Evolutionary conservation across 2,888 invertebrate species (phyloP).

Genomic region (Trisateles emortualis): DNA sequence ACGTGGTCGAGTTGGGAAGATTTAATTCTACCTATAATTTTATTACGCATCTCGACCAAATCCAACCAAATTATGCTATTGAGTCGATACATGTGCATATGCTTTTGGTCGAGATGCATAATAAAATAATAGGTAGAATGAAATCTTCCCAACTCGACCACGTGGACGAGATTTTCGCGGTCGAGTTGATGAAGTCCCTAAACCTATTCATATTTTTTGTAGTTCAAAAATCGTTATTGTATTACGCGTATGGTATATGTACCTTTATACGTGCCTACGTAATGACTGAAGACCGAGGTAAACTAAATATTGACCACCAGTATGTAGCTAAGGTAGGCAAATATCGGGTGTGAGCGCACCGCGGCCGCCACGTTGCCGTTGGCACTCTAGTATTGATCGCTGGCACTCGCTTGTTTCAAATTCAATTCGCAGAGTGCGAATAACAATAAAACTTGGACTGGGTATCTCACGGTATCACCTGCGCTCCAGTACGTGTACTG

Average conservation of each 20-base stretch:
- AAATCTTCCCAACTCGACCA: too few species aligned
- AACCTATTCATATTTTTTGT: too few species aligned
- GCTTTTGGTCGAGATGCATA: too few species aligned
- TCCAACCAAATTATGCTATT: too few species aligned
- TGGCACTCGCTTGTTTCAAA: conserved; percentile 75
- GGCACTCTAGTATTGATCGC: conserved; percentile 68
- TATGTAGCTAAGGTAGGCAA: conserved; percentile 22
- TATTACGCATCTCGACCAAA: too few species aligned
- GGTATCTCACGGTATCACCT: conserved; percentile 79
- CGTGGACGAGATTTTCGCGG: too few species aligned
- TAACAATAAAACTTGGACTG: conserved; percentile 81
- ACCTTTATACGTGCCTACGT: not conserved
- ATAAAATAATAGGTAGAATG: too few species aligned
- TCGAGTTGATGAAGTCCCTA: too few species aligned
- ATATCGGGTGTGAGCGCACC: conserved; percentile 15
- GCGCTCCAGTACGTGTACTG: conserved; percentile 73
- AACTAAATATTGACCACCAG: conserved; percentile 6
- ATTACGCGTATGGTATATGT: not conserved
- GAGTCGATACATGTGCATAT: too few species aligned
- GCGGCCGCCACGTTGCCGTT: conserved; percentile 22
- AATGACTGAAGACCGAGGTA: not conserved
- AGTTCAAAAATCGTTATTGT: too few species aligned
- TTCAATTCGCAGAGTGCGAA: conserved; percentile 85
- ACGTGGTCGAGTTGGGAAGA: too few species aligned
- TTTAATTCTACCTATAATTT: too few species aligned